Evolutionary conservation across 2,113 vertebrate genomes (phyloP).

Genomic region (Oenanthe melanoleuca): DNA sequence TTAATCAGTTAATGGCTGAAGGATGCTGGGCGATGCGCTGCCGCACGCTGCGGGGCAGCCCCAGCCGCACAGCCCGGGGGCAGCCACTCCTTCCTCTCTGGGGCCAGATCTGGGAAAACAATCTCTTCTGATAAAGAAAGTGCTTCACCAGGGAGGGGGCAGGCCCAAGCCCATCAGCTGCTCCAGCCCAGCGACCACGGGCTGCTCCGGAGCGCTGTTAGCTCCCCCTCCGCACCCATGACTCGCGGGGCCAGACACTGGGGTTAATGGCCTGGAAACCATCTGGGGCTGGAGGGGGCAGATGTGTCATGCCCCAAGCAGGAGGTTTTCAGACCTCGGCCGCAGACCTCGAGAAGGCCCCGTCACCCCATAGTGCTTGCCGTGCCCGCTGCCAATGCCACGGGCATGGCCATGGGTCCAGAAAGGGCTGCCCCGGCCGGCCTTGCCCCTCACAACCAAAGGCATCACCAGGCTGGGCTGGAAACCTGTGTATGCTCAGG

Average conservation of each 20-base stretch:
- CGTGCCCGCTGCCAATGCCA: not conserved
- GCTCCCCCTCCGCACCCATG: not conserved
- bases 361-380: not conserved
- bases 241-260: not conserved
- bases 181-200: not conserved
- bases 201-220: not conserved
- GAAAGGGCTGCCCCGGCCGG: not conserved
- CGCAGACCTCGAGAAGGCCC: not conserved
- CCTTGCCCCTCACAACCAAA: not conserved
- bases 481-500: not conserved
- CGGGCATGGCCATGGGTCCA: rapidly evolving
- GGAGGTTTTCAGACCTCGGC: not conserved
- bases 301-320: not conserved
- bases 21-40: not conserved
- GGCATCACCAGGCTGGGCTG: not conserved
- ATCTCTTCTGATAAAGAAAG: conserved; percentile 56
- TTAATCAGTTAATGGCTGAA: conserved; percentile 69
- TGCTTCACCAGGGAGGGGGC: not conserved
- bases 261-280: conserved; percentile 33
- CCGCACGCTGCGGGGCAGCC: not conserved
- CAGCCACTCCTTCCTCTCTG: not conserved
- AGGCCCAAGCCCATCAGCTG: not conserved
- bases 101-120: conserved; percentile 46
- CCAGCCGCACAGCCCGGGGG: not conserved
- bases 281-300: not conserved